Percentiles rank a stretch among this genome's conserved stretches.
phyloP scores from a whole-genome alignment of 2,888 invertebrate genomes.

The Lacanobia oleracea region DNA sequence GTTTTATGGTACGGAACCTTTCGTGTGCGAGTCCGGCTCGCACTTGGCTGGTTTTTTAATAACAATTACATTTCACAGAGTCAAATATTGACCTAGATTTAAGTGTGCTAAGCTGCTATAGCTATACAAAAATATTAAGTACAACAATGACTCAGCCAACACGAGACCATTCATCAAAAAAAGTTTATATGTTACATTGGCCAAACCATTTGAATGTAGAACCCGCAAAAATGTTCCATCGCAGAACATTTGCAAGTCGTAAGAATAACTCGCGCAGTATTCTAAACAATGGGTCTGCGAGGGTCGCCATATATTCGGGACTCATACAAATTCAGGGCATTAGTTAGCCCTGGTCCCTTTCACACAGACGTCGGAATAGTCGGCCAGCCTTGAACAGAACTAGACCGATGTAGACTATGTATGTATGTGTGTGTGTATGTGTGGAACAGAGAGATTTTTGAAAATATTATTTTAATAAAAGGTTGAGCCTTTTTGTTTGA shows the following conservation, averaged over 20 bases:
- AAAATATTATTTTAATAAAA: conserved; percentile 31
- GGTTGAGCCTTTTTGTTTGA: conserved; percentile 37
- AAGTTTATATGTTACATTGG: conserved; percentile 20
- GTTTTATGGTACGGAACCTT: too few relatives aligned
- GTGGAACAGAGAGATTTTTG: conserved; percentile 18
- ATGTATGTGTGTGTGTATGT: too few relatives aligned
- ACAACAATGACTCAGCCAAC: not conserved
- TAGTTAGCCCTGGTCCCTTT: conserved; percentile 57
- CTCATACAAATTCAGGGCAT: conserved; percentile 61
- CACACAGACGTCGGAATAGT: conserved; percentile 23
- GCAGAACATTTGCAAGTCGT: conserved; percentile 49
- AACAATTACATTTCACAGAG: too few relatives aligned
- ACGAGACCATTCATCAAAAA: not conserved
- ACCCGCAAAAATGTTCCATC: conserved; percentile 37
- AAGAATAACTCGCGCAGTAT: conserved; percentile 48
- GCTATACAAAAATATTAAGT: not conserved
- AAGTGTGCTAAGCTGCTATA: too few relatives aligned
- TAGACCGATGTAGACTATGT: conserved; percentile 30
- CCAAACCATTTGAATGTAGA: conserved; percentile 25
- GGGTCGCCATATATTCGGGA: conserved; percentile 58
- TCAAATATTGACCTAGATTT: too few relatives aligned
- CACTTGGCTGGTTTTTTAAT: too few relatives aligned
- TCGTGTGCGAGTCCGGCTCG: too few relatives aligned
- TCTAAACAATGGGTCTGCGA: conserved; percentile 54
- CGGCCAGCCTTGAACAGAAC: conserved; percentile 29